Conservation (phyloP, 53 echinoderm and acorn worm genomes). For the Patiria pectinifera region DNA sequence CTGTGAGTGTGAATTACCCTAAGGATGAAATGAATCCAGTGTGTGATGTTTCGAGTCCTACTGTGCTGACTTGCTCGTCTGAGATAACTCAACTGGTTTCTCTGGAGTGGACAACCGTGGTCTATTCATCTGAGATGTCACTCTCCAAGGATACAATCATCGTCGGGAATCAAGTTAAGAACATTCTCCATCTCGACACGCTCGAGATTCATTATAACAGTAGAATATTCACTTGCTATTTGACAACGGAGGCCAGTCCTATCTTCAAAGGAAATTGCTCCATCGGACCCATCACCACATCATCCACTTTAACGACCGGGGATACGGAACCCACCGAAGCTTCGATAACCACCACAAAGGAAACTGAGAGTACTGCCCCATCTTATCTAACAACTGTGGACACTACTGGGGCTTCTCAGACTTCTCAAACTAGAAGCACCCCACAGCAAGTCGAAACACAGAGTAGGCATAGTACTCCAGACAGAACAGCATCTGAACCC, state of each 20-base stretch:
- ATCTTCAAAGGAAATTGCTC: background rate
- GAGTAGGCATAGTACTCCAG: too few relatives aligned
- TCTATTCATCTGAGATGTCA: background rate
- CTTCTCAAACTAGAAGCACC: background rate
- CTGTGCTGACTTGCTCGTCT: background rate
- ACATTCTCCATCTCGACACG: background rate
- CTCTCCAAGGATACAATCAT: background rate
- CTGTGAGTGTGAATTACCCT: background rate
- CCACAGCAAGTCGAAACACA: background rate
- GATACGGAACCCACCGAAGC: background rate
- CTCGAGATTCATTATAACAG: background rate
- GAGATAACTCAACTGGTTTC: constrained; percentile 6
- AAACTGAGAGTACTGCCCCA: background rate
- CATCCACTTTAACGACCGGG: background rate
- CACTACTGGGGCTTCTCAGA: background rate
- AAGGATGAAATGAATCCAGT: background rate
- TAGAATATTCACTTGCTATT: constrained; percentile 10
- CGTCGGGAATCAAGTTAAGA: background rate
- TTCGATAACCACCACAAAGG: background rate
- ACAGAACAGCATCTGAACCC: too few relatives aligned
- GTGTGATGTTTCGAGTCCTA: background rate
- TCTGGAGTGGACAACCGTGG: constrained; percentile 9
- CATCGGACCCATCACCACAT: background rate
- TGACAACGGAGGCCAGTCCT: constrained; percentile 1
- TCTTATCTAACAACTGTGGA: background rate